Evolutionary conservation across 1,140 invertebrate genomes (phyloP), one percentile per base, ranked within the genome.

Genomic region (Phthorimaea operculella): DNA sequence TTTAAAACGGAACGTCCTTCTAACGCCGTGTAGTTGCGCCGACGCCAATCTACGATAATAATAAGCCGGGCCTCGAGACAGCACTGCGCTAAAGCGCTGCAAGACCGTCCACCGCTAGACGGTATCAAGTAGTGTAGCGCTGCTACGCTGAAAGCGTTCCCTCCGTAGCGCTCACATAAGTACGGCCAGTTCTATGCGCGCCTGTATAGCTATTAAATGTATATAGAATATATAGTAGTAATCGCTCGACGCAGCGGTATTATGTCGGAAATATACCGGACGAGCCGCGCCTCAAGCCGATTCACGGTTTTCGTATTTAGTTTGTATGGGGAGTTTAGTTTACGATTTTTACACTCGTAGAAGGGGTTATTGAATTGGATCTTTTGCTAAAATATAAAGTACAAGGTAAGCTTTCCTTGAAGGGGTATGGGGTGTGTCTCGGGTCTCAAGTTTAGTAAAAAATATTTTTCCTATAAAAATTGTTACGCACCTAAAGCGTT

Each of bases 221-320:
- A 85, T 85, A 85, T 85, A 83, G 82, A 85, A 85, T 85, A 85
- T 85, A 85, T 85, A 85, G 82, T 85, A 85, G 82, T 85, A 85
- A 85, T 85, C 82, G 82, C 82, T 85, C 82, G 82, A 85, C 82
- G 82, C 82, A 85, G 82, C 82, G 82, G 82, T 85, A 85, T 85
- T 85, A 85, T 85, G 82, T 85, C 82, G 82, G 82, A 85, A 85
- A 85, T 85, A 85, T 85, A 85, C 80, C 76, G 82, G 79, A 70
- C 68, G 77, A 72, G 65, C 67, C 69, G 74, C 76, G 82, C 68
- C 77, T 82, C 76, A 72, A 74, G 82, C 80, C 82, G 77, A 70
- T 78, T 70, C 66, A 76, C 72, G 52, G 66, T 79, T 85, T 82
- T 57, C 59, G 63, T 62, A 83, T 85, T 85, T 85, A 85, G 76